Conservation (phyloP, 35 echinoderm and acorn worm species). For the Patiria miniata region DNA sequence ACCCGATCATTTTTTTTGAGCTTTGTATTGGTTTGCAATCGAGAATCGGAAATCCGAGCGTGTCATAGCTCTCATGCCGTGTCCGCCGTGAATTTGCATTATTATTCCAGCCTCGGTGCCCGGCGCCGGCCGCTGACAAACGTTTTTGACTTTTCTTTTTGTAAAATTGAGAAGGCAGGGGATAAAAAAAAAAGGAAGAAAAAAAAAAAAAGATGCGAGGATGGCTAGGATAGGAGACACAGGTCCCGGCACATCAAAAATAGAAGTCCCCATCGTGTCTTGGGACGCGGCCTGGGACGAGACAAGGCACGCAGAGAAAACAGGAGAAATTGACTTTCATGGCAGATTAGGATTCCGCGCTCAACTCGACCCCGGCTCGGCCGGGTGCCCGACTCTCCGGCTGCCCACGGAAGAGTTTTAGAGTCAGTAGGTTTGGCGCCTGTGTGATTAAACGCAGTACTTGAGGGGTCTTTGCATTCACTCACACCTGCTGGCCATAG, state of each 20-base stretch:
- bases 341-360: conserved; percentile 27
- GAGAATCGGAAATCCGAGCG: conserved; percentile 32
- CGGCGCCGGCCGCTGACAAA: conserved; percentile 37
- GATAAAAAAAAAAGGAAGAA: not conserved
- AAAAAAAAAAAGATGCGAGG: not conserved
- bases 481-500: conserved; percentile 27
- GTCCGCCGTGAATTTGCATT: conserved; percentile 32
- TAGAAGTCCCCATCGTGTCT: conserved; percentile 17
- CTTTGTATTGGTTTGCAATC: conserved; percentile 33
- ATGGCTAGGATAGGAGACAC: not conserved
- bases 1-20: not conserved
- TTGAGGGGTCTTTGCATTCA: conserved; percentile 31
- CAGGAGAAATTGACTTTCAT: conserved; percentile 28
- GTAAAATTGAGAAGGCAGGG: not conserved
- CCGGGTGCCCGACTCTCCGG: conserved; percentile 20
- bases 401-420: conserved; percentile 24
- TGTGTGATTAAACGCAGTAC: conserved; percentile 28
- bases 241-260: conserved; percentile 21
- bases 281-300: conserved; percentile 8
- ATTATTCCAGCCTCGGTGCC: conserved; percentile 6
- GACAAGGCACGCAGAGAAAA: conserved; percentile 23
- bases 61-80: conserved; percentile 19
- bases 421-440: conserved; percentile 23
- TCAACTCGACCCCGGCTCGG: conserved; percentile 14
- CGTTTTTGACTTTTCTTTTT: conserved; percentile 8